Evolutionary conservation across 2,888 invertebrate species (phyloP), one percentile per base, ranked within the genome.

Genomic region (Mystacides longicornis): DNA sequence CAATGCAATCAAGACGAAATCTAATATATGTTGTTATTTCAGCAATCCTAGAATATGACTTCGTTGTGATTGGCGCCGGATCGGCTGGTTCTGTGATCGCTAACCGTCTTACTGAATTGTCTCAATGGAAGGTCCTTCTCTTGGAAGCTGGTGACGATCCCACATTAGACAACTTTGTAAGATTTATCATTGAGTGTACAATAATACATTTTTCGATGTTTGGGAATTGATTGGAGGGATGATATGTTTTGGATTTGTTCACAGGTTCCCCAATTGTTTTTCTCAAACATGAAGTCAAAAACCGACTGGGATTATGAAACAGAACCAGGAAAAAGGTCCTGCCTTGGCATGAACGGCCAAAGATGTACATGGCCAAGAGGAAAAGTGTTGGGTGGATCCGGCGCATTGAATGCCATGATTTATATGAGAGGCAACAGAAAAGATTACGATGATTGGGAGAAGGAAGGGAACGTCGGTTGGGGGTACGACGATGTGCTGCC

Each of bases 71-170:
- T 2, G 92, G 92, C 0, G 92, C 81, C 1, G 93, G 93, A 0
- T 86, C 89, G 1, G 91, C 89, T 0, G 93, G 92, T 2, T 78
- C 89, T 1, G 90, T 87, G 0, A 60, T 93, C 52, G 93, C 92
- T 0, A 85, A 82, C 62, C 76, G 92, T 23, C 72, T 93, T 0
- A 83, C 87, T 3, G 91, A 91, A 70, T 83, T 86, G 63, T 72
- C 81, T 0, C 70, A 81, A 18, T 87, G 87, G 85, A 82, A 74
- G 60, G 78, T 92, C 1, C 70, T 92, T 2, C 69, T 92, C n/a
- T 63, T 92, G 49, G 92, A 92, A 74, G 90, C 90, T 0, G 92
- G 89, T 0, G 81, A 80, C 4, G 86, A 88, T 61, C 45, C 45
- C 48, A 18, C 49, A 22, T 1, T 21, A 20, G 19, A 42, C n/a